Base-by-base conservation (phyloP, 2,888 invertebrate genomes). In the Candidula unifasciata region DNA sequence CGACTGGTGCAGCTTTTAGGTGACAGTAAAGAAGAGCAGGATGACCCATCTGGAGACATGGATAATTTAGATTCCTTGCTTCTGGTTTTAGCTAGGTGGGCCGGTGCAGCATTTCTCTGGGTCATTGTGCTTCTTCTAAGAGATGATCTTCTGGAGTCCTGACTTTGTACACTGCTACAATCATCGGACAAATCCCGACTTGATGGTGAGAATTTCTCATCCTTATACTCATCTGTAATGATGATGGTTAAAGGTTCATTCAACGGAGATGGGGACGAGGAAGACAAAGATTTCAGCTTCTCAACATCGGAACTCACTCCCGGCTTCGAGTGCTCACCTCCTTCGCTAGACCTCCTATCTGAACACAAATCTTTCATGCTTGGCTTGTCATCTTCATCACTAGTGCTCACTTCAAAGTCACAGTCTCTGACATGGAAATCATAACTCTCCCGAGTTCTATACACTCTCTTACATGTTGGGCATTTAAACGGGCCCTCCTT, bases 401-500 rank as follows among this genome's bases (percentile, higher is more conserved):
- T 93, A 30, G 92, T 92, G 86, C 93, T 93, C 18, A 94, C 91
- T 79, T 92, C 92, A 89, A 94, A 94, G 85, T 93, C 92, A 88
- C 94, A 94, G 10, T 88, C 88, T 68, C 91, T 90, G 30, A 91
- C 89, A 89, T 94, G 94, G 27, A 90, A 90, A 44, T 90, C 86
- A 81, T 91, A 94, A 87, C 94, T 94, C 84, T 93, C 92, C 82
- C 90, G 90, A 0, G 94, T 94, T 66, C 93, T 90, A 86, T 93
- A 93, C 83, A 91, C 77, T 71, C 97, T 96, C 90, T 97, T 97
- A 92, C 98, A 98, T 87, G 96, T 95, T 89, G 96, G 96, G 93
- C 98, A 98, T 90, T 96, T 96, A 0, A 97, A 97, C 13, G 96
- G 96, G 5, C 93, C 93, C 74, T 90, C 89, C n/a, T 91, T 91